phyloP scores from a whole-genome alignment of 2,888 invertebrate genomes.

The Scaptomyza parva region DNA sequence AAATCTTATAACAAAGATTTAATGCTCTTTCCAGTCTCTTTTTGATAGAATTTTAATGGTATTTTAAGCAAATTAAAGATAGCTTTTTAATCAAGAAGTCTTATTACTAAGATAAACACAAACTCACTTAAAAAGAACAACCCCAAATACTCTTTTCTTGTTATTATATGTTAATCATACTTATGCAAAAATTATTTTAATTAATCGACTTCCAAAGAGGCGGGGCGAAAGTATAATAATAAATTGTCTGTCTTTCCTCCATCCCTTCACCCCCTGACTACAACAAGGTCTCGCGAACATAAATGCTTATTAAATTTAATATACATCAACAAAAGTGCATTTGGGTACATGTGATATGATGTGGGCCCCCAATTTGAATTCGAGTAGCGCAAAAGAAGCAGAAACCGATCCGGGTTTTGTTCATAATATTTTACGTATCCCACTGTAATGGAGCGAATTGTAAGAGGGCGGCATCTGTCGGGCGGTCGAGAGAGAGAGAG shows the following conservation, averaged over 20 bases:
- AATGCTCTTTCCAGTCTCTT: not conserved
- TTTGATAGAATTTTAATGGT: not conserved
- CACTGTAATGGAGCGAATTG: not conserved
- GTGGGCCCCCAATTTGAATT: slow-evolving; percentile 34
- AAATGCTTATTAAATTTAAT: slow-evolving; percentile 44
- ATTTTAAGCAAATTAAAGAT: not conserved
- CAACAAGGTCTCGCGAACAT: not conserved
- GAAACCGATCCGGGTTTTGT: slow-evolving; percentile 38
- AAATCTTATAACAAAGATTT: not conserved
- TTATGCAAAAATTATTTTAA: slow-evolving; percentile 16
- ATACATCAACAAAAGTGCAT: slow-evolving; percentile 54
- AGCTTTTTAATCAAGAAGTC: not conserved
- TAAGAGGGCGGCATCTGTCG: not conserved
- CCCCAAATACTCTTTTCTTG: not conserved
- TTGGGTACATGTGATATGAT: slow-evolving; percentile 20
- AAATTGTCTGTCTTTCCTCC: not conserved
- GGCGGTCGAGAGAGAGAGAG: no score
- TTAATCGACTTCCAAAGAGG: slow-evolving; percentile 10
- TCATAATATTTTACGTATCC: slow-evolving; percentile 13
- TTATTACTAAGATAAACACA: not conserved
- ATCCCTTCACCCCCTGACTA: not conserved
- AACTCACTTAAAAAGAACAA: not conserved
- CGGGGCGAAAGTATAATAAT: slow-evolving; percentile 7
- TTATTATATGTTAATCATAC: not conserved
- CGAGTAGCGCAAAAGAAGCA: slow-evolving; percentile 5